A percentile compares a stretch with the other conserved stretches of the same genome.
phyloP scores from a whole-genome alignment of 2,113 vertebrate species.

The Paratilapia polleni region DNA sequence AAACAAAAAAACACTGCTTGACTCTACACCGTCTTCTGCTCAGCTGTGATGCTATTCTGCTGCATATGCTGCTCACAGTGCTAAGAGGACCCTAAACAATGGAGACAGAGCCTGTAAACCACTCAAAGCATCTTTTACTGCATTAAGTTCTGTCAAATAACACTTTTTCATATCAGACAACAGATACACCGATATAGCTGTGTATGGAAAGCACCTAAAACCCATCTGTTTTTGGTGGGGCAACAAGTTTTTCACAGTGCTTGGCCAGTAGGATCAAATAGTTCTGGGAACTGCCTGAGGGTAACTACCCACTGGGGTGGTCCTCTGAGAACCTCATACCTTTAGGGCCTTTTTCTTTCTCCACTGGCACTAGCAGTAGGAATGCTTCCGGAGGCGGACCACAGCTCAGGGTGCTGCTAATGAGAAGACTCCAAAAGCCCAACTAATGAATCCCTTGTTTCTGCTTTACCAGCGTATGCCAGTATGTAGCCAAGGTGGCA shows the following conservation, averaged over 20 bases:
- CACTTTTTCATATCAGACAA: not conserved
- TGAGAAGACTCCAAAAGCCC: not conserved
- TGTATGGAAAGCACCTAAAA: not conserved
- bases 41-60: not conserved
- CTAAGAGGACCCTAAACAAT: not conserved
- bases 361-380: not conserved
- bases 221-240: not conserved
- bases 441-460: not conserved
- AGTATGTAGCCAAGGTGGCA: not conserved
- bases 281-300: not conserved
- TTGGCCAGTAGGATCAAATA: not conserved
- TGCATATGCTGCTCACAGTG: not conserved
- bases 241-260: not conserved
- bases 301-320: not conserved
- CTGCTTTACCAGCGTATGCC: not conserved
- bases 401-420: not conserved
- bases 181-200: not conserved
- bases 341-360: not conserved
- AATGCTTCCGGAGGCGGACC: not conserved
- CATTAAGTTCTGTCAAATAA: too few species aligned
- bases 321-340: not conserved
- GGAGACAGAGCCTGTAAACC: not conserved
- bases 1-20: too few species aligned
- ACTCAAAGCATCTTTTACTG: not conserved
- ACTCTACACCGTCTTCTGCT: accelerated